Base-by-base conservation (phyloP, 2,888 invertebrate genomes). In the Aphrophora alni region DNA sequence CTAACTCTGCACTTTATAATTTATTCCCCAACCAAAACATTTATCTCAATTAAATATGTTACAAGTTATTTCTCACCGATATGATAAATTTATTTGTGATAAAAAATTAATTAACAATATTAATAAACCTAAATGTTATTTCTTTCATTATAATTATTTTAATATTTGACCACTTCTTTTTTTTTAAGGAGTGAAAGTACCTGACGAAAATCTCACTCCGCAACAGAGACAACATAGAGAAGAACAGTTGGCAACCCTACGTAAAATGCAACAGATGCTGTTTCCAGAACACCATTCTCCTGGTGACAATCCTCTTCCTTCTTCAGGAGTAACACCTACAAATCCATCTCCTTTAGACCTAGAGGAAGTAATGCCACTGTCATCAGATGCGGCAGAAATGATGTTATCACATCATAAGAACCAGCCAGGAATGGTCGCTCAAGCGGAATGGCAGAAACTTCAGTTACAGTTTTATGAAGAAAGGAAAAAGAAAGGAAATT, bases 131-230 rank as follows among this genome's bases (percentile, higher is more conserved):
- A n/a, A n/a, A n/a, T n/a, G n/a, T n/a, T n/a, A n/a, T n/a, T n/a
- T n/a, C n/a, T n/a, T n/a, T n/a, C n/a, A n/a, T n/a, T n/a, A n/a
- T n/a, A n/a, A n/a, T n/a, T n/a, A n/a, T n/a, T n/a, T n/a, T n/a
- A n/a, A n/a, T n/a, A n/a, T n/a, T n/a, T n/a, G n/a, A n/a, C n/a
- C n/a, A n/a, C n/a, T n/a, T n/a, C n/a, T n/a, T n/a, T n/a, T n/a
- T 70, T 26, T 82, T 68, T 71, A 75, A 90, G 93, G 94, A 85
- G 95, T 97, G 73, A 97, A 97, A 92, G 95, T 97, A 87, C 97
- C 97, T 85, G 97, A 97, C 89, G 98, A 98, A 89, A 97, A 98
- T 89, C 90, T 98, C 85, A 98, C 98, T 78, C 98, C 98, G 44
- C 97, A 98, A 88, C 98, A 98, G 88, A 92, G 97, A 79, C 96